A percentile compares a stretch with the other conserved stretches of the same genome.
These are phyloP conservation scores for Trematocara unimaculatum DNA, from an alignment of 2,113 vertebrate species.

Conservation along the genomic window DNA sequence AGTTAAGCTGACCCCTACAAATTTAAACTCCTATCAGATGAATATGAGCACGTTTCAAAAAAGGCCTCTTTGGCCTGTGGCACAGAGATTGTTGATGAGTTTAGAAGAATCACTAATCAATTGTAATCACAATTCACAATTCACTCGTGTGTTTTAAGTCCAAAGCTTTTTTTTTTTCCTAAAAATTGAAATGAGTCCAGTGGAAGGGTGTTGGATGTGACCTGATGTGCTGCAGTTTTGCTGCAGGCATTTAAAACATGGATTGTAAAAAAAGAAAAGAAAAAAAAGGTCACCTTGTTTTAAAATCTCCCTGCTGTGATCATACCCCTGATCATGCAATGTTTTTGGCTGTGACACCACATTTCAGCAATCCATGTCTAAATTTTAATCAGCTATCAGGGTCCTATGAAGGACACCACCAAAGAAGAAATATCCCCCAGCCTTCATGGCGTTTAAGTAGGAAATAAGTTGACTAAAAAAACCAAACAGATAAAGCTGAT, in stretches of 20 bases:
- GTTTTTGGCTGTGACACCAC: neutral
- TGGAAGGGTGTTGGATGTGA: neutral
- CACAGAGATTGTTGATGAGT: neutral
- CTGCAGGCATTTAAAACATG: neutral
- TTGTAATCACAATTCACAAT: neutral
- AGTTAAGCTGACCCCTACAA: slow-evolving; percentile 12
- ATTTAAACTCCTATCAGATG: neutral
- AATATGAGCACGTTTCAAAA: neutral
- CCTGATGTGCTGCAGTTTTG: neutral
- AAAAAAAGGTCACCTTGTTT: neutral
- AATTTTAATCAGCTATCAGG: neutral
- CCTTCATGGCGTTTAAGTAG: neutral
- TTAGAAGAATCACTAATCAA: neutral
- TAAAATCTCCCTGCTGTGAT: neutral
- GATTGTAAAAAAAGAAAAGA: neutral
- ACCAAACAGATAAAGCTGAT: neutral
- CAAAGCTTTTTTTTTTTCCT: neutral
- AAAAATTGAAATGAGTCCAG: neutral
- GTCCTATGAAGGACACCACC: neutral
- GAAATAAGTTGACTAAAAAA: neutral
- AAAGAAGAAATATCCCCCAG: neutral
- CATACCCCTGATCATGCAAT: neutral
- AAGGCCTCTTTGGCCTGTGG: neutral
- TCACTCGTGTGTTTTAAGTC: neutral
- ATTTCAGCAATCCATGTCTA: neutral